These are phyloP conservation scores for Phymanthus crucifer DNA, from an alignment of 92 coral and sea anemone genomes.

Conservation along the genomic window DNA sequence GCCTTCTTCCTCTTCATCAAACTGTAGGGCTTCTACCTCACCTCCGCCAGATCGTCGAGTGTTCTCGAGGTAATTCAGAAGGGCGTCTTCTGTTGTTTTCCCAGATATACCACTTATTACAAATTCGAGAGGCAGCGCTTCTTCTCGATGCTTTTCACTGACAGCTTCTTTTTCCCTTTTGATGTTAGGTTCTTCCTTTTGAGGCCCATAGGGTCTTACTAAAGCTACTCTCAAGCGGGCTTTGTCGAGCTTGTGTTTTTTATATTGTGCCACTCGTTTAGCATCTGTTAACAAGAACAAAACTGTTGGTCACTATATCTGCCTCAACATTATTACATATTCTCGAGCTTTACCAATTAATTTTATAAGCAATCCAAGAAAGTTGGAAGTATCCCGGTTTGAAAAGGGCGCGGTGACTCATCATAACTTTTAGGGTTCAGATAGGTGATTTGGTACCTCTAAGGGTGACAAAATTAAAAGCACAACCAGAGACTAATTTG, in stretches of 20 bases:
- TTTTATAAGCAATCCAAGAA: too few relatives aligned
- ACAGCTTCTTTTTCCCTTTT: neutral
- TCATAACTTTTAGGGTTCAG: too few relatives aligned
- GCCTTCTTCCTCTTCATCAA: slow-evolving; percentile 9
- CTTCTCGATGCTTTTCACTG: neutral
- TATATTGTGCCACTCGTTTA: neutral
- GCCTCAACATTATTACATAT: neutral
- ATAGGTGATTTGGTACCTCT: too few relatives aligned
- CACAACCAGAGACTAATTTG: too few relatives aligned
- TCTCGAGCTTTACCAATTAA: too few relatives aligned
- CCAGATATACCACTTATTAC: slow-evolving; percentile 56
- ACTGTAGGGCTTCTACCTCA: slow-evolving; percentile 37
- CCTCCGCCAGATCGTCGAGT: slow-evolving; percentile 66
- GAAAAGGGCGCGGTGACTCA: too few relatives aligned
- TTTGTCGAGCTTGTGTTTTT: slow-evolving; percentile 5
- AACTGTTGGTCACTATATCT: neutral
- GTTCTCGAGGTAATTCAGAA: slow-evolving; percentile 60
- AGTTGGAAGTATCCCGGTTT: too few relatives aligned
- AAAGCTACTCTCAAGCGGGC: neutral
- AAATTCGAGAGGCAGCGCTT: slow-evolving; percentile 24
- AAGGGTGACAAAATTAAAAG: too few relatives aligned
- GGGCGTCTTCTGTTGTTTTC: slow-evolving; percentile 46
- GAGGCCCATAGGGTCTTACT: neutral
- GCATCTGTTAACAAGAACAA: slow-evolving; percentile 3
- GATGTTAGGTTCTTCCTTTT: neutral